Conservation (phyloP, 2,888 invertebrate genomes). For the Acronicta aceris region DNA sequence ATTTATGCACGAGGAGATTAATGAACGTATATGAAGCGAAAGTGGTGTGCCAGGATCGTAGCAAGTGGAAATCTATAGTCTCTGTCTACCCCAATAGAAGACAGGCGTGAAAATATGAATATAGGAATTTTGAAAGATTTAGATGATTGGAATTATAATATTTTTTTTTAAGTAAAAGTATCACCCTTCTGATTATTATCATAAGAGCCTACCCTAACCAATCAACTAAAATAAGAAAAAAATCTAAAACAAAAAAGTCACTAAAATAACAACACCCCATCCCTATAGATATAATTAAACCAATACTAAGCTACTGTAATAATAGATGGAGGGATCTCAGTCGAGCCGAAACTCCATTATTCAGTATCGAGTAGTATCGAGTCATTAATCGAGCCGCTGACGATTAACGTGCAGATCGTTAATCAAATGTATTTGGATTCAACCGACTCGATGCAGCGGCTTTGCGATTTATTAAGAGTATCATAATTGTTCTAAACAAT, state of each 20-base stretch:
- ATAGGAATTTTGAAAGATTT: too few species aligned
- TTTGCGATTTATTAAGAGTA: slow-evolving; percentile 24
- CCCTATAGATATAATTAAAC: slow-evolving; percentile 16
- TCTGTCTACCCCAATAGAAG: too few species aligned
- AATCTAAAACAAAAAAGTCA: not conserved
- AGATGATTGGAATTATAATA: too few species aligned
- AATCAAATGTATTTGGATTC: slow-evolving; percentile 57
- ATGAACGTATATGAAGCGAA: too few species aligned
- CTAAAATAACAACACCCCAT: not conserved
- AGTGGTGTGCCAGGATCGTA: too few species aligned
- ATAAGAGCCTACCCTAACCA: too few species aligned
- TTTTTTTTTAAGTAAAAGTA: too few species aligned
- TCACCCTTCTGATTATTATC: too few species aligned
- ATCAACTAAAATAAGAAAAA: too few species aligned
- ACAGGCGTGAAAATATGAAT: too few species aligned
- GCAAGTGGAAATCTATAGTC: too few species aligned
- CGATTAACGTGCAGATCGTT: slow-evolving; percentile 52
- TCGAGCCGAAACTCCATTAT: slow-evolving; percentile 54
- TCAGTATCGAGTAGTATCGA: slow-evolving; percentile 57
- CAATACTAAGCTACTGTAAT: slow-evolving; percentile 37
- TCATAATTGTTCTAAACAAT: not conserved
- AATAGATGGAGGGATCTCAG: slow-evolving; percentile 55
- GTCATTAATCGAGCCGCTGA: slow-evolving; percentile 53
- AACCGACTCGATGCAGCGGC: slow-evolving; percentile 43
- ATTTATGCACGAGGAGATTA: too few species aligned